Evolutionary conservation across 92 coral and sea anemone genomes (phyloP).

Genomic region (Epizoanthus stellaris): DNA sequence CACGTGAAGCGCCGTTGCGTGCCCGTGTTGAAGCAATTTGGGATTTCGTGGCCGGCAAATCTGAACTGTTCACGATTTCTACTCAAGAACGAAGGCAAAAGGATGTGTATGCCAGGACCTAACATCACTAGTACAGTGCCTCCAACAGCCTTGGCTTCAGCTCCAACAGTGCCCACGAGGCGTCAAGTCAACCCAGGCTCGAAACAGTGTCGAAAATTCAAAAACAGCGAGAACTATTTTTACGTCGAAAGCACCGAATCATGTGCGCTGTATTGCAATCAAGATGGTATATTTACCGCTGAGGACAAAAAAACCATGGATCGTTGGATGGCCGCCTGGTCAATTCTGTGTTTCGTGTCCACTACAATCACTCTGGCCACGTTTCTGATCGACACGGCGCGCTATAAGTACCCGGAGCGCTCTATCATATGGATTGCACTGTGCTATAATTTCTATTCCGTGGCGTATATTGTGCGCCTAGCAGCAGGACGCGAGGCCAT

Average conservation of each 20-base stretch:
- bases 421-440: slow-evolving; percentile 91
- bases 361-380: slow-evolving; percentile 79
- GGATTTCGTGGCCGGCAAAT: slow-evolving; percentile 83
- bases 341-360: slow-evolving; percentile 84
- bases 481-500: slow-evolving; percentile 89
- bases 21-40: slow-evolving; percentile 84
- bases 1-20: slow-evolving; percentile 82
- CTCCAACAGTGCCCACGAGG: slow-evolving; percentile 37
- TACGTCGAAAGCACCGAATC: slow-evolving; percentile 86
- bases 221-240: slow-evolving; percentile 87
- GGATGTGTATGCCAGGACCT: slow-evolving; percentile 98
- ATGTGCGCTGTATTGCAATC: slow-evolving; percentile 84
- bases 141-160: slow-evolving; percentile 5
- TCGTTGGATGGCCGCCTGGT: slow-evolving; percentile 93
- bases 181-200: slow-evolving; percentile 58
- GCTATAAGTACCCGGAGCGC: slow-evolving; percentile 94
- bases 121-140: slow-evolving; percentile 60
- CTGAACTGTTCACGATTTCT: slow-evolving; percentile 90
- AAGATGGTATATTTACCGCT: slow-evolving; percentile 87
- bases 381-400: slow-evolving; percentile 85
- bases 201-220: slow-evolving; percentile 87
- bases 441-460: slow-evolving; percentile 88
- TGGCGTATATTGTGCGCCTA: slow-evolving; percentile 83
- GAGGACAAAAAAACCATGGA: slow-evolving; percentile 83
- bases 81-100: slow-evolving; percentile 60